Evolutionary conservation across 1,140 invertebrate genomes (phyloP), one percentile per base, ranked within the genome.

Genomic region (Eulimnadia texana): DNA sequence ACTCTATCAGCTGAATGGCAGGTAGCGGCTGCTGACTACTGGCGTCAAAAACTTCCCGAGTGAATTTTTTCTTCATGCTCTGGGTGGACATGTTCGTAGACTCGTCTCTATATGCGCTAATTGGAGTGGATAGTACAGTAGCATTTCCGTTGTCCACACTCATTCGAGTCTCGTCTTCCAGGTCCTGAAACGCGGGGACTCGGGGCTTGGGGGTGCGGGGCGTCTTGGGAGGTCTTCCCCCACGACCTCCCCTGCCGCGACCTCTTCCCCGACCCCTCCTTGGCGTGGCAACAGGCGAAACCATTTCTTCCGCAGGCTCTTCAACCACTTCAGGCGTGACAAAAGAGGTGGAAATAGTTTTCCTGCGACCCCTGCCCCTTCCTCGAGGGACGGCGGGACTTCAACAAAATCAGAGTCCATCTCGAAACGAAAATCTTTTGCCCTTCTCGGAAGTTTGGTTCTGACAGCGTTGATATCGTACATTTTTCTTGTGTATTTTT

Each of bases 1-100:
- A 97, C 72, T 97, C 93, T 65, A 90, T 89, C 20, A 98, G 82
- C 70, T 88, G 88, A 57, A 90, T 84, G 13, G 88, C 87, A 11
- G 82, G 86, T 68, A 89, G 84, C 33, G 85, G 81, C 65, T 71
- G 70, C n/a, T 70, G 72, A 55, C 60, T 65, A 55, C 73, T 72
- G 69, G 77, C 75, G 68, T 84, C 84, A 72, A 84, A 82, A 65
- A 85, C 79, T 75, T 86, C 84, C 74, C 86, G 81, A 67, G 82
- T 83, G 29, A 50, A 23, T 65, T 82, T 82, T 66, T 79, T 79
- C 61, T 79, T 82, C 23, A 74, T 76, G 57, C 80, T 84, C 64
- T 83, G 82, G 47, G 80, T 84, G 22, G 82, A 84, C 10, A 78
- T 79, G 3, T 79, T 77, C 57, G 33, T 28, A 19, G 19, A 25